Base-by-base conservation (phyloP, 2,113 vertebrate species). In the Gambusia holbrooki region DNA sequence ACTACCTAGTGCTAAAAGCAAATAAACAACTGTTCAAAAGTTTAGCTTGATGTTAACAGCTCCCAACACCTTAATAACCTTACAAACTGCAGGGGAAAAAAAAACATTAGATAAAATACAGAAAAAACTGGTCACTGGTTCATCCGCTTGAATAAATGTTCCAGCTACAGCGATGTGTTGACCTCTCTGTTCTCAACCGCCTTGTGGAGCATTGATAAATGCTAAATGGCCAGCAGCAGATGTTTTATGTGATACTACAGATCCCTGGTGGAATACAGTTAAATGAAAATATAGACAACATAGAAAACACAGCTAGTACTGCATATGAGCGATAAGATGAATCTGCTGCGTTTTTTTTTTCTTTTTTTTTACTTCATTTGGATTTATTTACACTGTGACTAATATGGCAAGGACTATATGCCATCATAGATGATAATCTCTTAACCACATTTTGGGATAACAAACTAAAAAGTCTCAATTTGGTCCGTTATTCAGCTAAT, bases 21-120 rank as follows among this genome's bases (percentile, higher is more conserved):
- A 83, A 79, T 66, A 62, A 76, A 79, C 40, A 66, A 61, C 19
- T 19, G 27, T 11, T 66, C n/a, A 28, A 58, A 71, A 8, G 51
- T 6, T 15, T n/a, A 74, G 13, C 60, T 73, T 10, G 5, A 22
- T 15, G 19, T 60, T 29, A 13, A 32, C 17, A 42, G 66, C 66
- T 71, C 12, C 4, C 17, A 27, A n/a, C 66, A 61, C 1, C 1
- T n/a, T 8, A 2, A 69, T 40, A 29, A 77, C 58, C 7, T n/a
- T 17, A 54, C 27, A 72, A 69, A 37, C 17, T 3, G 5, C 3
- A 35, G 33, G 25, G 7, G 45, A 71, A 10, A 58, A 58, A 58
- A 42, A 48, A 22, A 11, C 9, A n/a, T 25, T 58, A 74, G 48
- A 62, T 62, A 22, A 58, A 29, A 14, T 9, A 60, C 28, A n/a